phyloP scores from a whole-genome alignment of 2,797 vertebrate genomes.

The Coendou prehensilis region DNA sequence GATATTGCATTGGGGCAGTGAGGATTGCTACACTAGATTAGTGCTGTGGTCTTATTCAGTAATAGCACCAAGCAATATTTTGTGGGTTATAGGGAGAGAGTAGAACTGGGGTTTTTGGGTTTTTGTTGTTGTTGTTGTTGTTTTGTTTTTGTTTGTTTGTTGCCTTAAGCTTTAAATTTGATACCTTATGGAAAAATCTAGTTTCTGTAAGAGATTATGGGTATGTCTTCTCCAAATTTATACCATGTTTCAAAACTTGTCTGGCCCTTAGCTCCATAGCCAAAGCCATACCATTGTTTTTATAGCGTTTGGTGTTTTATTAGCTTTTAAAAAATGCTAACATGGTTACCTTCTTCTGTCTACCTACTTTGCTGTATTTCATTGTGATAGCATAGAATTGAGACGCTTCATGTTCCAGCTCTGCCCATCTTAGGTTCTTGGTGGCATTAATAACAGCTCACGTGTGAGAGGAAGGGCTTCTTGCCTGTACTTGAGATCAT shows the following conservation, averaged over 20 bases:
- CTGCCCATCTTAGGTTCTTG: not conserved
- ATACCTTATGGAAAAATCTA: slow-evolving; percentile 10
- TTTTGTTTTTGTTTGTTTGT: not conserved
- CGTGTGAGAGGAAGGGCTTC: not conserved
- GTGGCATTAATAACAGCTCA: not conserved
- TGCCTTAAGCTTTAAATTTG: slow-evolving; percentile 49
- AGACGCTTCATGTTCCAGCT: not conserved
- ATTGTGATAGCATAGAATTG: not conserved
- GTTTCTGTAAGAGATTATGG: not conserved
- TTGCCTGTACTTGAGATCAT: not conserved
- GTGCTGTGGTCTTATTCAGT: not conserved
- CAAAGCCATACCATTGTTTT: not conserved
- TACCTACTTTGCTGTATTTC: not conserved
- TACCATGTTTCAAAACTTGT: not conserved
- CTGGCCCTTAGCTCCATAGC: not conserved
- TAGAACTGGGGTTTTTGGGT: not conserved
- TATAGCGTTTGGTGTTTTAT: not conserved
- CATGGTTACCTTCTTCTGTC: not conserved
- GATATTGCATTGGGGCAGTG: not conserved
- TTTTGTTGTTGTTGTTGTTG: too few relatives aligned
- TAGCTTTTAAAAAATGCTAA: not conserved
- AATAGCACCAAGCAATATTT: not conserved
- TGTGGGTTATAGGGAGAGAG: not conserved
- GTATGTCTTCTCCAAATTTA: not conserved
- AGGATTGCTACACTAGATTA: not conserved